These are phyloP conservation scores for Trachymyrmex septentrionalis DNA, from an alignment of 1,140 invertebrate genomes.

Conservation along the genomic window DNA sequence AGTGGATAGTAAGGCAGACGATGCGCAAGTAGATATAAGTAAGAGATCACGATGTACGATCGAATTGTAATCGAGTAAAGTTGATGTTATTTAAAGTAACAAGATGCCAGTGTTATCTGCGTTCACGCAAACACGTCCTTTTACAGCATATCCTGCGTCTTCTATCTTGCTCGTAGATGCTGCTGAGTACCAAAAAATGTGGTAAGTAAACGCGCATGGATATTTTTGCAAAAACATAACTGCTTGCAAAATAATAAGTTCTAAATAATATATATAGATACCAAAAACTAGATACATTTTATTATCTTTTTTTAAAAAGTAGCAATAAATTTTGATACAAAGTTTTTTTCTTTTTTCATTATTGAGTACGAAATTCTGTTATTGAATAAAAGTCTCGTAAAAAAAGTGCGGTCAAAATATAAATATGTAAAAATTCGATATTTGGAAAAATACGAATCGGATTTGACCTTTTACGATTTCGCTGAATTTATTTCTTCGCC, in stretches of 20 bases:
- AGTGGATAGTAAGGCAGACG: conserved; percentile 61
- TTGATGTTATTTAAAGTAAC: conserved; percentile 86
- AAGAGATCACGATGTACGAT: conserved; percentile 80
- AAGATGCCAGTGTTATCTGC: conserved; percentile 76
- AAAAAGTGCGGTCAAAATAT: background rate
- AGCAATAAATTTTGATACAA: background rate
- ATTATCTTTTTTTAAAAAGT: background rate
- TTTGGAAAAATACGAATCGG: background rate
- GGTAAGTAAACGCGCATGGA: conserved; percentile 35
- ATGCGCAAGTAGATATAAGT: conserved; percentile 66
- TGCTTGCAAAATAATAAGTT: background rate
- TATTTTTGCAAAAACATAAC: background rate
- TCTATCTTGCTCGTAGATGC: background rate
- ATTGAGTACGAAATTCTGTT: background rate
- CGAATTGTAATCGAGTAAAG: conserved; percentile 84
- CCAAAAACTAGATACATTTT: background rate
- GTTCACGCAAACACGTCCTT: conserved; percentile 17
- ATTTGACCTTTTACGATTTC: background rate
- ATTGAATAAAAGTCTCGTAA: background rate
- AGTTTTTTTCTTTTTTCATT: background rate
- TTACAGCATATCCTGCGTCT: background rate
- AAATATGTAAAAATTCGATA: background rate
- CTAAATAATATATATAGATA: background rate
- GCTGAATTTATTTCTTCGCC: background rate
- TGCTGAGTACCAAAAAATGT: background rate